phyloP scores from a whole-genome alignment of 2,888 invertebrate genomes.

The Sthenelais limicola region DNA sequence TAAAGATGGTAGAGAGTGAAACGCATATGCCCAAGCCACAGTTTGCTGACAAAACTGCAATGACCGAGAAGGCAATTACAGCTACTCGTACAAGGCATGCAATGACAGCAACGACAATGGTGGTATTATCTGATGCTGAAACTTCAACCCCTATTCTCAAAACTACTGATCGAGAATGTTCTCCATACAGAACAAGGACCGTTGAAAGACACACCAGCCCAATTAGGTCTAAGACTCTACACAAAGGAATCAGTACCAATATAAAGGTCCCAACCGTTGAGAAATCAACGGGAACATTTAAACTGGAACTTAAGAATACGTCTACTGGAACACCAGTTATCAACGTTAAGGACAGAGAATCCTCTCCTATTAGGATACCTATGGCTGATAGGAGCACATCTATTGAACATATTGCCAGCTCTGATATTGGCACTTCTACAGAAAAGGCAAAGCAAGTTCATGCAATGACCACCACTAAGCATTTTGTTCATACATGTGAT shows the following conservation, averaged over 20 bases:
- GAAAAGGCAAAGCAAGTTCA: too few relatives aligned
- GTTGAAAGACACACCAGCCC: too few relatives aligned
- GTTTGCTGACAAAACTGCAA: not conserved
- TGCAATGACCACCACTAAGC: conserved; percentile 9
- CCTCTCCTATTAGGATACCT: conserved; percentile 20
- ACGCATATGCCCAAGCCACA: not conserved
- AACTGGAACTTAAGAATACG: conserved; percentile 20
- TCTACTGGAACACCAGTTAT: conserved; percentile 1
- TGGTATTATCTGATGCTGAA: too few relatives aligned
- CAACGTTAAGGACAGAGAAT: conserved; percentile 21
- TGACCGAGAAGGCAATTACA: not conserved
- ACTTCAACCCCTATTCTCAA: not conserved
- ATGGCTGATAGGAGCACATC: conserved; percentile 20
- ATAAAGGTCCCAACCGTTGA: too few relatives aligned
- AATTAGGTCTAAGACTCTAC: too few relatives aligned
- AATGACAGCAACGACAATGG: too few relatives aligned
- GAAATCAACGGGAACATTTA: conserved; percentile 28
- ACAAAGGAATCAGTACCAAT: too few relatives aligned
- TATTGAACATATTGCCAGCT: too few relatives aligned
- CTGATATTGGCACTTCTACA: too few relatives aligned
- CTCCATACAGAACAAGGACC: not conserved
- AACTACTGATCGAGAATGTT: not conserved
- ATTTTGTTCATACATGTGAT: not conserved
- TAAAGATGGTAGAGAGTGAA: conserved; percentile 4
- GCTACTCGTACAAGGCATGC: not conserved